A percentile compares a stretch with the other conserved stretches of the same genome.
Conservation (phyloP, 2,888 invertebrate genomes). For the Drosophila monieri region DNA sequence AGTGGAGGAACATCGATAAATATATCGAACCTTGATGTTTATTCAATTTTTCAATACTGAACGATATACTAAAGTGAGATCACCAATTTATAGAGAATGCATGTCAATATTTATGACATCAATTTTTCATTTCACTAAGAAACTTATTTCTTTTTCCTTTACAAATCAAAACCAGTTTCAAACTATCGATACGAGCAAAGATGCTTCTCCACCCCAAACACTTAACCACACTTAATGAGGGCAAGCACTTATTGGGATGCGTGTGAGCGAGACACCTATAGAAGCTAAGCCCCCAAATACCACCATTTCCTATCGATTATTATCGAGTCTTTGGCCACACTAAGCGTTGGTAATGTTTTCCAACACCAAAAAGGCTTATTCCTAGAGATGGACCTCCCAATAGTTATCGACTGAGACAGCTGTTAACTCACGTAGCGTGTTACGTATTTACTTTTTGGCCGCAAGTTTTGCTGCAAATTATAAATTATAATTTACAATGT, state of each 20-base stretch:
- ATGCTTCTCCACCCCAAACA: not conserved
- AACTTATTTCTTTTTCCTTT: not conserved
- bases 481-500: conserved; percentile 85
- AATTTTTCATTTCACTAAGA: not conserved
- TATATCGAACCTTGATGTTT: not conserved
- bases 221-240: conserved; percentile 1
- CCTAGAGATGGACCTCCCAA: not conserved
- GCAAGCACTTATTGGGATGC: not conserved
- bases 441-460: conserved; percentile 15
- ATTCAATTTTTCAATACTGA: not conserved
- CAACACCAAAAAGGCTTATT: not conserved
- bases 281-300: not conserved
- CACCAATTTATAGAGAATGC: not conserved
- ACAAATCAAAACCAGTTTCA: not conserved
- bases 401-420: conserved; percentile 22
- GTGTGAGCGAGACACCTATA: not conserved
- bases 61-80: not conserved
- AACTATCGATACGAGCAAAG: not conserved
- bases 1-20: not conserved
- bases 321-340: not conserved
- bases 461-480: conserved; percentile 8
- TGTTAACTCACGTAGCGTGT: conserved; percentile 36
- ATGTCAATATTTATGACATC: not conserved
- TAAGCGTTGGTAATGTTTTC: not conserved
- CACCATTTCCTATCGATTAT: not conserved